phyloP scores from a whole-genome alignment of 2,888 invertebrate species.

The Cerastis rubricosa region DNA sequence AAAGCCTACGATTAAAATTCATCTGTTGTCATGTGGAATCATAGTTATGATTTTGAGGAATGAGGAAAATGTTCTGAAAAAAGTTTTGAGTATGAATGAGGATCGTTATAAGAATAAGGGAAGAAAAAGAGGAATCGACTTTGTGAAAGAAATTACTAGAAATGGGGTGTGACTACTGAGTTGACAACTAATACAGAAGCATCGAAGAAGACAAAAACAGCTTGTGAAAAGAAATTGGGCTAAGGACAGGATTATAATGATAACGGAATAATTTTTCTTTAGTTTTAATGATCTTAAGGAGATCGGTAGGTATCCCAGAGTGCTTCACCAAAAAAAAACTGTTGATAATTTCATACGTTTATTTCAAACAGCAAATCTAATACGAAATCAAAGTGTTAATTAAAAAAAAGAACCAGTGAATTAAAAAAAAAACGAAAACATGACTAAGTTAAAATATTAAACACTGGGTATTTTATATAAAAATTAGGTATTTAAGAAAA shows the following conservation, averaged over 20 bases:
- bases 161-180: no score
- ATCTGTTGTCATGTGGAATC: no score
- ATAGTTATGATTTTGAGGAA: no score
- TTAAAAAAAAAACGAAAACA: not conserved
- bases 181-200: not conserved
- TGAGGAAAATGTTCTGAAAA: no score
- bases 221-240: not conserved
- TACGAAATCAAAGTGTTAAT: not conserved
- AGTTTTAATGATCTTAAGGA: not conserved
- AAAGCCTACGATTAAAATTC: no score
- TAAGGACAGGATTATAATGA: no score
- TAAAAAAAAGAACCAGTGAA: not conserved
- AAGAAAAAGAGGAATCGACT: no score
- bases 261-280: not conserved
- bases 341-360: not conserved
- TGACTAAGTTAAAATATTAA: not conserved
- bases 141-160: no score
- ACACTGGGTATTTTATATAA: constrained; percentile 13
- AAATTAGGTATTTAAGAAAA: constrained; percentile 32
- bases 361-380: not conserved
- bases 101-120: no score
- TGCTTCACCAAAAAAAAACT: not conserved
- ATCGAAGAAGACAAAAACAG: not conserved
- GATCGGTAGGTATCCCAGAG: not conserved
- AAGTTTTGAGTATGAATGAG: no score